Evolutionary conservation across 2,113 vertebrate genomes (phyloP), one percentile per base, ranked within the genome.

Genomic region (Nematolebias whitei): DNA sequence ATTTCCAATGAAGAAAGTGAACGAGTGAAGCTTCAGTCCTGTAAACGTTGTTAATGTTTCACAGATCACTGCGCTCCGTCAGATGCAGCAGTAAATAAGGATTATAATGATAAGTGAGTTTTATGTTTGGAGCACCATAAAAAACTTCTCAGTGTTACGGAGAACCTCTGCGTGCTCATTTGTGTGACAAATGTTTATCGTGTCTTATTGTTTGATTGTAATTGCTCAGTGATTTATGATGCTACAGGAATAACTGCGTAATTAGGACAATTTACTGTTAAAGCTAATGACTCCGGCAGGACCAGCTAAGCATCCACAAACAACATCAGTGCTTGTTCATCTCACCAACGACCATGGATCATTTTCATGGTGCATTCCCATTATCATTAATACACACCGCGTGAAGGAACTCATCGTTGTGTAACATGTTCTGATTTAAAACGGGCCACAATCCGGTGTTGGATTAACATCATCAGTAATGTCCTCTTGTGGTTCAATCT

Each of bases 141-240:
- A 43, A 56, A 49, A 43, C 50, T 57, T 65, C 19, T 61, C 5
- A 2, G 68, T 39, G 32, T 53, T 23, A 35, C 15, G 39, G n/a
- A 39, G 60, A 40, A 61, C 23, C 13, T 69, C 62, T 51, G 53
- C 39, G 38, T 70, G 19, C 41, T 52, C 43, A 19, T 57, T 23
- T 0, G 32, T 9, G 44, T 70, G 57, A 71, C 32, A 62, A 74
- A 74, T 39, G 58, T 26, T 62, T 10, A 0, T 45, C 68, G 16
- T 49, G 44, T 8, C 29, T 63, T 67, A 63, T 75, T 0, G 4
- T 70, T 44, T 63, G 51, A 52, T 60, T 68, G 71, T 64, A 78
- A 75, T 76, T 53, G 23, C 58, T 57, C 29, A 6, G 29, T 66
- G 76, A 86, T 75, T 63, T 47, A 86, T 82, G 60, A 43, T 57